Conservation (phyloP, 2,888 invertebrate genomes). For the Anoplius nigerrimus region DNA sequence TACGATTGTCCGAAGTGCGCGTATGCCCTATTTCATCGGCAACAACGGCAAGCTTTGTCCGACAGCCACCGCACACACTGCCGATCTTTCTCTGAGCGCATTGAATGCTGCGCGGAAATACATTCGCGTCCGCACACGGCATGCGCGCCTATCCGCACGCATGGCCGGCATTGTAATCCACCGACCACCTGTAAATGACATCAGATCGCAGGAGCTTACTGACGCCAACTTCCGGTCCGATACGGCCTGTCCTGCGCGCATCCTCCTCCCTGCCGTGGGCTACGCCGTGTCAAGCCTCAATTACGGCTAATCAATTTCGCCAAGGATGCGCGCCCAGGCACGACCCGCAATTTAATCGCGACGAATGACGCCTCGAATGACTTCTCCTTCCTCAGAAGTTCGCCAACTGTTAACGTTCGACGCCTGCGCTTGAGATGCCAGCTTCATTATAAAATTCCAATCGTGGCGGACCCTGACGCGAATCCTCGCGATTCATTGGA, state of each 20-base stretch:
- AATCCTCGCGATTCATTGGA: no score
- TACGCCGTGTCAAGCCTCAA: slow-evolving; percentile 38
- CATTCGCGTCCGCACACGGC: neutral
- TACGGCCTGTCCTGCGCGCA: slow-evolving; percentile 40
- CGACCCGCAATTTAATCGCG: slow-evolving; percentile 60
- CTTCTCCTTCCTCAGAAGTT: no score
- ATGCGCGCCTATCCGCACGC: neutral
- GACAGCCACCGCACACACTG: no score
- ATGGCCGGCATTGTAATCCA: slow-evolving; percentile 33
- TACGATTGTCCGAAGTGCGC: no score
- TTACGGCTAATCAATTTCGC: slow-evolving; percentile 61
- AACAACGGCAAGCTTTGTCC: no score
- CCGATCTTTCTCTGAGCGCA: no score
- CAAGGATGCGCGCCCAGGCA: slow-evolving; percentile 62
- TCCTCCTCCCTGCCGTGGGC: slow-evolving; percentile 20
- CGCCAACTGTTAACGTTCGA: no score
- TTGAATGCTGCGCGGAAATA: no score
- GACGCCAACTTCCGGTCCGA: slow-evolving; percentile 51
- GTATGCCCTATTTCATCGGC: no score
- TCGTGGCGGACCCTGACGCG: no score
- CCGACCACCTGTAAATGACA: slow-evolving; percentile 40
- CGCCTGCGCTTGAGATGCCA: no score
- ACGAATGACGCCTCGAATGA: slow-evolving; percentile 43
- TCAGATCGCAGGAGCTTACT: slow-evolving; percentile 32
- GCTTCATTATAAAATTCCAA: no score